These are phyloP conservation scores for Sorex fumeus DNA, from an alignment of 2,113 vertebrate species.

Conservation along the genomic window DNA sequence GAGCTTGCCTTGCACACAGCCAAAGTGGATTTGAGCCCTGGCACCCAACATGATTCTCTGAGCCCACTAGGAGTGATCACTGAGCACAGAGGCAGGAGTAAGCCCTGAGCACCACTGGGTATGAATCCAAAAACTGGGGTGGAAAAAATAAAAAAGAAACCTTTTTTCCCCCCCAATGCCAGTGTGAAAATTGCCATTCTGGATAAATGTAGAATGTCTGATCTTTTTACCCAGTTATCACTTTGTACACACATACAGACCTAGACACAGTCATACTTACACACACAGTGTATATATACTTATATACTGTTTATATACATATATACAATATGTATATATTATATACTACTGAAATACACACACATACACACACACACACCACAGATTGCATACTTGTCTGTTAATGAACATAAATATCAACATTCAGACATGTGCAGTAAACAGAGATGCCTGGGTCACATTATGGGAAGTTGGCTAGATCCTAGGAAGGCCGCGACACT, in stretches of 20 bases:
- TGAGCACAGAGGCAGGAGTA: no score
- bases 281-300: neutral
- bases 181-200: neutral
- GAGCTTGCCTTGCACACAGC: no score
- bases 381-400: neutral
- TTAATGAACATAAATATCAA: neutral
- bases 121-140: no score
- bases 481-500: neutral
- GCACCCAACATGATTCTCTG: no score
- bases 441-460: neutral
- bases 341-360: neutral
- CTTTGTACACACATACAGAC: neutral
- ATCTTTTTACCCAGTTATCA: neutral
- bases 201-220: neutral
- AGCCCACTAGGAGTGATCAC: no score
- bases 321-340: no score
- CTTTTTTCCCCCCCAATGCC: no score
- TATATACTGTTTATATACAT: neutral
- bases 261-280: no score
- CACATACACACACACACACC: neutral
- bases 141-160: no score
- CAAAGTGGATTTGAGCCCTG: no score
- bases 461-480: neutral
- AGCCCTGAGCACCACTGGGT: no score
- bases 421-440: neutral